Evolutionary conservation across 2,888 invertebrate species (phyloP).

Genomic region (Melikaiella ostensackeni): DNA sequence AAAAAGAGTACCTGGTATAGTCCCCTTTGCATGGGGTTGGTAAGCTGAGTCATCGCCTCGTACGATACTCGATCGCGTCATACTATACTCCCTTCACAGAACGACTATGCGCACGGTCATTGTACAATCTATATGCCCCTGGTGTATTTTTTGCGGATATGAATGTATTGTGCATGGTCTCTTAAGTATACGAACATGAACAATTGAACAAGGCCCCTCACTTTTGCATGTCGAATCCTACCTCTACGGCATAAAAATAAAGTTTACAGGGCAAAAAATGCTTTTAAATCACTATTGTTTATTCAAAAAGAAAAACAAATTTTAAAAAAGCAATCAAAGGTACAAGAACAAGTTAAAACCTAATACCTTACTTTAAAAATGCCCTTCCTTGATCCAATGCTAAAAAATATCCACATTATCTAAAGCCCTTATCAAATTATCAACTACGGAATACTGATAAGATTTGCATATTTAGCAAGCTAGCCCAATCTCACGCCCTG

Average conservation of each 20-base stretch:
- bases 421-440: not conserved
- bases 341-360: not conserved
- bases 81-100: conserved; percentile 58
- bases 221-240: not conserved
- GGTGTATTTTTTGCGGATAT: not conserved
- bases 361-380: not conserved
- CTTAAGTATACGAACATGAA: not conserved
- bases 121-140: not conserved
- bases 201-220: not conserved
- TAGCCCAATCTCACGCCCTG: not conserved
- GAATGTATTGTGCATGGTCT: not conserved
- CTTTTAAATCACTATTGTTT: too few relatives aligned
- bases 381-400: not conserved
- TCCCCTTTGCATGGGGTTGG: conserved; percentile 57
- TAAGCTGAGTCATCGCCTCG: conserved; percentile 71
- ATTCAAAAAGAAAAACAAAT: too few relatives aligned
- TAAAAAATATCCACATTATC: not conserved
- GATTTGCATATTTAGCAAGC: not conserved
- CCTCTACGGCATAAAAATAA: not conserved
- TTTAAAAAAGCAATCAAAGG: too few relatives aligned
- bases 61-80: conserved; percentile 71
- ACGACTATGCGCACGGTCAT: conserved; percentile 41
- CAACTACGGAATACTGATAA: not conserved
- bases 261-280: too few relatives aligned
- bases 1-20: conserved; percentile 62